phyloP scores from a whole-genome alignment of 2,797 vertebrate species.

The Simalia tracyae region DNA sequence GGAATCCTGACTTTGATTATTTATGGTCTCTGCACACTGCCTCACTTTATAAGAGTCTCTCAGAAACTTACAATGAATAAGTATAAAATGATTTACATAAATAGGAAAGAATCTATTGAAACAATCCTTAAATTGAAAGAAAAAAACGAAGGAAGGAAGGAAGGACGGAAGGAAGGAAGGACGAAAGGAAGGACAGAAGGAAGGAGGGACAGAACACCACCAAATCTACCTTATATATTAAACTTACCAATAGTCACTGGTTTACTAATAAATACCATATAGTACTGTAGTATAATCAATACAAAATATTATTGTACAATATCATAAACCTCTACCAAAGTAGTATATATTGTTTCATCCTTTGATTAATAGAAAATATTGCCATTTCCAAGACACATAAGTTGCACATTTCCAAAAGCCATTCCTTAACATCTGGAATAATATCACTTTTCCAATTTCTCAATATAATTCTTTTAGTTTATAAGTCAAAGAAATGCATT shows the following conservation, averaged over 20 bases:
- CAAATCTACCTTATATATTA: background rate
- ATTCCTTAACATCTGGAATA: background rate
- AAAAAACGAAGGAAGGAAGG: background rate
- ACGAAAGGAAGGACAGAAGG: no score
- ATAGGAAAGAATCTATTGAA: background rate
- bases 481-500: background rate
- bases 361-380: background rate
- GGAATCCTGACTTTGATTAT: background rate
- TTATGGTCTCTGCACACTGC: background rate
- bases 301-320: background rate
- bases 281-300: no score
- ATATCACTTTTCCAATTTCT: background rate
- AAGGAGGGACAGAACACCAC: background rate
- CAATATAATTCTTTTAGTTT: background rate
- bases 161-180: no score
- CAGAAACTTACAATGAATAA: background rate
- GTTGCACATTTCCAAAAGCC: background rate
- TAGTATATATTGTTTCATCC: background rate
- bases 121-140: background rate
- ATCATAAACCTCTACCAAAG: background rate
- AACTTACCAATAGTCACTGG: background rate
- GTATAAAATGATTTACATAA: background rate
- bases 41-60: background rate
- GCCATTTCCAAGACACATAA: background rate
- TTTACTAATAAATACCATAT: background rate